Percentiles rank a stretch among this genome's conserved stretches.
These are phyloP conservation scores for Pimephales promelas DNA, from an alignment of 2,113 vertebrate species.

Conservation along the genomic window DNA sequence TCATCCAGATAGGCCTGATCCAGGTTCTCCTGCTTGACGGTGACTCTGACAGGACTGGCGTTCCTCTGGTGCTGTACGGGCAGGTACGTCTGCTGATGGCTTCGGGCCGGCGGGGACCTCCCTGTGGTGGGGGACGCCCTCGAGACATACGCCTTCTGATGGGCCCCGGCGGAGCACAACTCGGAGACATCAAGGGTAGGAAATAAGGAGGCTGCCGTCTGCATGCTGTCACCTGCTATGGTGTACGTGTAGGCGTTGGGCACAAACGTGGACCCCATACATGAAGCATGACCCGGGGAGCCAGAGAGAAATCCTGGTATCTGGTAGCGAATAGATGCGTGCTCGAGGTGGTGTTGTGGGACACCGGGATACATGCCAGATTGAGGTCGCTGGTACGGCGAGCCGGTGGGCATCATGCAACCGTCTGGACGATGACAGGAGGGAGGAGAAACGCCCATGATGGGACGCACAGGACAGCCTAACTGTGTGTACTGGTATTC, in stretches of 20 bases:
- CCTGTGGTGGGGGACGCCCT: slow-evolving; percentile 18
- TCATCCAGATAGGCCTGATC: slow-evolving; percentile 92
- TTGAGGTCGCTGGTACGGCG: slow-evolving; percentile 81
- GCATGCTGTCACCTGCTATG: slow-evolving; percentile 80
- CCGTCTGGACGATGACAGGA: slow-evolving; percentile 73
- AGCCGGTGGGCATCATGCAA: slow-evolving; percentile 75
- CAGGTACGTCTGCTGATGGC: slow-evolving; percentile 67
- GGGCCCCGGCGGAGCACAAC: slow-evolving; percentile 78
- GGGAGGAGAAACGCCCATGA: slow-evolving; percentile 79
- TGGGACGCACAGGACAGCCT: slow-evolving; percentile 75
- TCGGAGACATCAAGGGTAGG: slow-evolving; percentile 70
- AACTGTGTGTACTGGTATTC: slow-evolving; percentile 84
- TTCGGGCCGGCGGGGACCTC: slow-evolving; percentile 58
- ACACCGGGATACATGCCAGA: slow-evolving; percentile 74
- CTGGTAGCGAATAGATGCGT: slow-evolving; percentile 76
- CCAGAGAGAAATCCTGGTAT: slow-evolving; percentile 46
- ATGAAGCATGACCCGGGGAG: slow-evolving; percentile 61
- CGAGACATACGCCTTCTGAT: slow-evolving; percentile 75
- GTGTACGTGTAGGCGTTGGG: slow-evolving; percentile 77
- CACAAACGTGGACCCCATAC: slow-evolving; percentile 64
- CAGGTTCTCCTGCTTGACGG: slow-evolving; percentile 90
- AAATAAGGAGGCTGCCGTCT: slow-evolving; percentile 59
- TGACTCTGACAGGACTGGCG: slow-evolving; percentile 74
- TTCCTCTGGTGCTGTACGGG: slow-evolving; percentile 74
- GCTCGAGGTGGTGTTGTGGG: slow-evolving; percentile 77